A percentile compares a stretch with the other conserved stretches of the same genome.
These are phyloP conservation scores for Tillus elongatus DNA, from an alignment of 2,888 invertebrate species.

Conservation along the genomic window DNA sequence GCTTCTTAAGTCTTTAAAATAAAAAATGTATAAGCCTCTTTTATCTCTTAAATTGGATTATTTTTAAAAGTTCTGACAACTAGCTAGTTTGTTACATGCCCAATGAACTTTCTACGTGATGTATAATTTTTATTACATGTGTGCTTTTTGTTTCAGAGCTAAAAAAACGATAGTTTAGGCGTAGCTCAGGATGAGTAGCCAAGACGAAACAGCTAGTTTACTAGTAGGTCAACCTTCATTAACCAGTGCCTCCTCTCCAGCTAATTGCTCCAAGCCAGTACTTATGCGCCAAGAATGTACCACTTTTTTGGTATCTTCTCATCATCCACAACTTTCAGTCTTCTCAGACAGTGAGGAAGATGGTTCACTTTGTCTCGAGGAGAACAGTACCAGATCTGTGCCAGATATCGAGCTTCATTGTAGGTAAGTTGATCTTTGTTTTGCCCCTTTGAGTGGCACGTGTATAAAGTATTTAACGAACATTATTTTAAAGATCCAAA, in stretches of 20 bases:
- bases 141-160: no score
- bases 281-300: conserved; percentile 81
- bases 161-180: no score
- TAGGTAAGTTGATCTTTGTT: conserved; percentile 35
- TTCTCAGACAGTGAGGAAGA: conserved; percentile 73
- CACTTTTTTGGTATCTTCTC: conserved; percentile 59
- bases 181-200: conserved; percentile 52
- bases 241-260: conserved; percentile 43
- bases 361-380: conserved; percentile 55
- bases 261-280: conserved; percentile 61
- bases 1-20: no score
- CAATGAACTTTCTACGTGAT: no score
- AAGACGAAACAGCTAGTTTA: conserved; percentile 75
- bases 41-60: no score
- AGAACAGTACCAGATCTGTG: conserved; percentile 64
- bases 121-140: no score
- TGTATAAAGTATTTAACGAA: no score
- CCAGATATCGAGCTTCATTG: conserved; percentile 77
- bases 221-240: conserved; percentile 57
- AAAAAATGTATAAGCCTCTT: no score
- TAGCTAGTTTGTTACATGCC: no score
- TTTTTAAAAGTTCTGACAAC: no score
- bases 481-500: no score
- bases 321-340: conserved; percentile 60
- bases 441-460: no score